Evolutionary conservation across 2,888 invertebrate species (phyloP).

Genomic region (Adelphocoris suturalis): DNA sequence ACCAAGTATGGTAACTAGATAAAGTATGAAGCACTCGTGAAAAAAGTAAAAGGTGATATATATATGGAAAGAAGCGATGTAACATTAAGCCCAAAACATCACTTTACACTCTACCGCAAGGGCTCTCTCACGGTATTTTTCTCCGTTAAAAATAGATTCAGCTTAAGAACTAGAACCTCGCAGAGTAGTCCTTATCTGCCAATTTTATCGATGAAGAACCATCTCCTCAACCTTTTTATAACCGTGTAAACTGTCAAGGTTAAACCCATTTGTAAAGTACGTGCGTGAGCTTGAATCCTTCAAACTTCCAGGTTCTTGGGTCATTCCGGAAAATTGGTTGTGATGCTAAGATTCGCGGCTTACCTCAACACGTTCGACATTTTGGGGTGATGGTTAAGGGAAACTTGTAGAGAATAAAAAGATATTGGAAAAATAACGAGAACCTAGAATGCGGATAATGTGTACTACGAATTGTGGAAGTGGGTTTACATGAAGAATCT

Average conservation of each 20-base stretch:
- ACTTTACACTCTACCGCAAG: neutral
- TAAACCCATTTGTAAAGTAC: slow-evolving; percentile 64
- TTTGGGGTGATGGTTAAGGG: too few relatives aligned
- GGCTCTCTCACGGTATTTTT: slow-evolving; percentile 53
- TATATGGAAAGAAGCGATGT: too few relatives aligned
- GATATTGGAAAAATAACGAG: too few relatives aligned
- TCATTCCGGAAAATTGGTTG: neutral
- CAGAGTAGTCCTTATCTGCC: slow-evolving; percentile 39
- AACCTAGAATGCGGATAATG: too few relatives aligned
- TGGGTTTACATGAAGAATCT: too few relatives aligned
- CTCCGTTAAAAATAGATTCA: slow-evolving; percentile 49
- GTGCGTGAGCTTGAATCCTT: slow-evolving; percentile 42
- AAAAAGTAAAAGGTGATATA: too few relatives aligned
- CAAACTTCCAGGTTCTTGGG: neutral
- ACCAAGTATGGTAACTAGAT: too few relatives aligned
- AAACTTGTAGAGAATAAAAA: too few relatives aligned
- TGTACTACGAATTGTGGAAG: too few relatives aligned
- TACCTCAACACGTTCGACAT: neutral
- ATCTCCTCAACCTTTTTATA: slow-evolving; percentile 39
- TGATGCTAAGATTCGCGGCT: neutral
- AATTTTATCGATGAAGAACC: slow-evolving; percentile 62
- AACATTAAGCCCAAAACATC: too few relatives aligned
- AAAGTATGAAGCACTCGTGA: too few relatives aligned
- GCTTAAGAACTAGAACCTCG: slow-evolving; percentile 21
- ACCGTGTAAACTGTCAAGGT: slow-evolving; percentile 60